Evolutionary conservation across 2,113 vertebrate species (phyloP).

Genomic region (Salvelinus sp.): DNA sequence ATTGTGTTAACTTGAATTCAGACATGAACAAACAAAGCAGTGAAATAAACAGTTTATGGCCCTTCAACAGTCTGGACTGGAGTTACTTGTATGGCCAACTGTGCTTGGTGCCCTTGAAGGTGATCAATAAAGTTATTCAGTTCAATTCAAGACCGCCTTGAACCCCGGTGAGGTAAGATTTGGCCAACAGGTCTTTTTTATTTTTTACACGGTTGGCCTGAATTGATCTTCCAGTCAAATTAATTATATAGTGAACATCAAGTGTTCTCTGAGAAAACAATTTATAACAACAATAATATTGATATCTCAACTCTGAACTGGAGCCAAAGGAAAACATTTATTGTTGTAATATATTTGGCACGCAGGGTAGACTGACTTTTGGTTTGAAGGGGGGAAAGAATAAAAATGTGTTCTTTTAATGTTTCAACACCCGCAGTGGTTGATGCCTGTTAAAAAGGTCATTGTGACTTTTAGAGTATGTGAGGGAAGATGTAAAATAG

Average conservation of each 20-base stretch:
- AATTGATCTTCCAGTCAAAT: slow-evolving; percentile 35
- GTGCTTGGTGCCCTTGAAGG: slow-evolving; percentile 20
- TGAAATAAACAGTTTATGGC: slow-evolving; percentile 13
- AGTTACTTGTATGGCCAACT: slow-evolving; percentile 6
- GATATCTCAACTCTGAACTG: slow-evolving; percentile 31
- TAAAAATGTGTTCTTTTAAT: background rate
- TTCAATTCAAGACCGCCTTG: slow-evolving; percentile 8
- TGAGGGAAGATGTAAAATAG: background rate
- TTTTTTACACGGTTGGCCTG: slow-evolving; percentile 46
- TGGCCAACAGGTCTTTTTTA: slow-evolving; percentile 29
- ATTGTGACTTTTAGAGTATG: background rate
- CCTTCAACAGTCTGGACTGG: background rate
- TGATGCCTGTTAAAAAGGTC: background rate
- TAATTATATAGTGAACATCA: slow-evolving; percentile 42
- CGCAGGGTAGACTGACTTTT: slow-evolving; percentile 30
- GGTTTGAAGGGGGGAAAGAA: slow-evolving; percentile 11
- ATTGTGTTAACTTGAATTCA: background rate
- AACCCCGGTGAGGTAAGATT: slow-evolving; percentile 51
- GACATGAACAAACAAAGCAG: slow-evolving; percentile 7
- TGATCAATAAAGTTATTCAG: too few relatives aligned
- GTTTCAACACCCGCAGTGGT: background rate
- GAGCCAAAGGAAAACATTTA: slow-evolving; percentile 42
- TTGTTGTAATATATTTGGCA: slow-evolving; percentile 18
- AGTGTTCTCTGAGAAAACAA: slow-evolving; percentile 36
- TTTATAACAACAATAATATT: slow-evolving; percentile 42